Evolutionary conservation across 1,140 invertebrate species (phyloP).

Genomic region (Anadara kagoshimensis): DNA sequence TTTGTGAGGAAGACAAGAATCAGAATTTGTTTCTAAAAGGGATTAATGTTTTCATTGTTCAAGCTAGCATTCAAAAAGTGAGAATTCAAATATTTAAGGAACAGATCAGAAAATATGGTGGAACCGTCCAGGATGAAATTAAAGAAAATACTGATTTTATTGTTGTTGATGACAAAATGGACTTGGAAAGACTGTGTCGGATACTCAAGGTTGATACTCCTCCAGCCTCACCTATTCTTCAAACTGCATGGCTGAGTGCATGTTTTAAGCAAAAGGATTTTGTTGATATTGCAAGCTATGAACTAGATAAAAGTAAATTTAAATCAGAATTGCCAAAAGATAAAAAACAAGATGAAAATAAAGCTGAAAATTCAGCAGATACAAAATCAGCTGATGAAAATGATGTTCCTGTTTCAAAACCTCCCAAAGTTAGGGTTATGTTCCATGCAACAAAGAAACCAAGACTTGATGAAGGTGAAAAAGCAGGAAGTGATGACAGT

Average conservation of each 20-base stretch:
- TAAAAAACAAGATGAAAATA: slow-evolving; percentile 10
- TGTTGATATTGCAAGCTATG: slow-evolving; percentile 35
- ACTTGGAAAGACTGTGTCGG: slow-evolving; percentile 57
- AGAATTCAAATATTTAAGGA: slow-evolving; percentile 65
- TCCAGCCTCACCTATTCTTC: slow-evolving; percentile 53
- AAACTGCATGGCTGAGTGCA: slow-evolving; percentile 68
- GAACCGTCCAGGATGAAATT: slow-evolving; percentile 39
- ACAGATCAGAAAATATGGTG: slow-evolving; percentile 64
- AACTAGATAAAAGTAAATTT: slow-evolving; percentile 20
- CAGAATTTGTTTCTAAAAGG: slow-evolving; percentile 30
- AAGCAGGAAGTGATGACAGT: slow-evolving; percentile 53
- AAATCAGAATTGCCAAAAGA: neutral
- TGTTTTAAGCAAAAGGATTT: slow-evolving; percentile 64
- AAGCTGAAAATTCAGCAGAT: slow-evolving; percentile 2
- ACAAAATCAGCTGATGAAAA: neutral
- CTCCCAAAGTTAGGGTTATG: slow-evolving; percentile 50
- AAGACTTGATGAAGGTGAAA: slow-evolving; percentile 7
- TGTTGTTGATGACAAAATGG: slow-evolving; percentile 69
- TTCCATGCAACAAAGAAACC: slow-evolving; percentile 39
- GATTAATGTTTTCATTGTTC: slow-evolving; percentile 56
- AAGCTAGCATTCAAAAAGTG: slow-evolving; percentile 68
- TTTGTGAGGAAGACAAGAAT: neutral
- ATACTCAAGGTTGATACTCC: slow-evolving; percentile 59
- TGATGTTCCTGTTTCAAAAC: slow-evolving; percentile 18
- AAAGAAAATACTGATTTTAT: slow-evolving; percentile 53